Evolutionary conservation across 2,113 vertebrate species (phyloP).

Genomic region (Scophthalmus maximus): DNA sequence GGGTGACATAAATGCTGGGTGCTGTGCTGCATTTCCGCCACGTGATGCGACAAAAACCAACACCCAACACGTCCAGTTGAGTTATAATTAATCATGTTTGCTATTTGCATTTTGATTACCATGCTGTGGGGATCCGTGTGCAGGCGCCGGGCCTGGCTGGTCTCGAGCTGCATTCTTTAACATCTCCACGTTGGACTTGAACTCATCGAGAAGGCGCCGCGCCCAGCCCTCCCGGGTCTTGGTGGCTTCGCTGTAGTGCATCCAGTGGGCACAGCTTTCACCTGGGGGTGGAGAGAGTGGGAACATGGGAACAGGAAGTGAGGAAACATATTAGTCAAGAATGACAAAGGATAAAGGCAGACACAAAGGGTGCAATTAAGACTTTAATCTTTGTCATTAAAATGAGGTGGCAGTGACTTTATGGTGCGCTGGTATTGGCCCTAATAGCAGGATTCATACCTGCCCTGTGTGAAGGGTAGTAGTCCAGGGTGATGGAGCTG

Average conservation of each 20-base stretch:
- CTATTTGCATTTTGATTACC: conserved; percentile 44
- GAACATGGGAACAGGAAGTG: no score
- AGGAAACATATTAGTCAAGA: no score
- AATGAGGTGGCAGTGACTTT: background rate
- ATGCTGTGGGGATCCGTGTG: conserved; percentile 85
- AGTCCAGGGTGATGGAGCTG: conserved; percentile 93
- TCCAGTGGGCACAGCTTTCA: conserved; percentile 94
- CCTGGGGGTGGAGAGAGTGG: no score
- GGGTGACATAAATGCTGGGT: conserved; percentile 42
- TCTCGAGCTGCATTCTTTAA: conserved; percentile 90
- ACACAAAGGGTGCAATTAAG: background rate
- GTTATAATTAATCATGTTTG: background rate
- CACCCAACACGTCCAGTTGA: background rate
- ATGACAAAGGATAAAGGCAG: no score
- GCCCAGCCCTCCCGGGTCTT: conserved; percentile 93
- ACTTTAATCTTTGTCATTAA: background rate
- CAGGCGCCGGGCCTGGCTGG: conserved; percentile 83
- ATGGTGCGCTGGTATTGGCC: background rate
- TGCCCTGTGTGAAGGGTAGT: conserved; percentile 98
- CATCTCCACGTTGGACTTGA: conserved; percentile 92
- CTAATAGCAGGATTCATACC: conserved; percentile 78
- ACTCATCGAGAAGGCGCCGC: conserved; percentile 90
- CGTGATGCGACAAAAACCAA: background rate
- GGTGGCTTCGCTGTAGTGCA: conserved; percentile 96
- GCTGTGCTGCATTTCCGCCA: conserved; percentile 1